Evolutionary conservation across 2,888 invertebrate species (phyloP).

Genomic region (Drosophila algonquin): DNA sequence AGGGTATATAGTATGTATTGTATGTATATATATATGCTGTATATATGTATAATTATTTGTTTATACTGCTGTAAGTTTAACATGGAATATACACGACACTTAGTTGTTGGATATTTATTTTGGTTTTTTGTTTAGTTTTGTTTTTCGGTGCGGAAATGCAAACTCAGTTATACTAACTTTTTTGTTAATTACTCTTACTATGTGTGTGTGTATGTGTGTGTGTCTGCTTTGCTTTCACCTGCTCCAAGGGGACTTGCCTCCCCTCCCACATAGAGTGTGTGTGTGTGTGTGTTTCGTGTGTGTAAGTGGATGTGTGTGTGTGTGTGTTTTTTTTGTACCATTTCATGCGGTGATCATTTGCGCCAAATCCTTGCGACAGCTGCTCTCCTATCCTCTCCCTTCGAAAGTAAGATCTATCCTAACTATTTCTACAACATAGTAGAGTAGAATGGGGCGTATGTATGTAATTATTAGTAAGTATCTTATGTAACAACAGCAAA

Average conservation of each 20-base stretch:
- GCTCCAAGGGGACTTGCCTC: conserved; percentile 47
- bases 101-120: conserved; percentile 65
- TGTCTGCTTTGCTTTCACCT: conserved; percentile 58
- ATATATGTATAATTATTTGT: conserved; percentile 43
- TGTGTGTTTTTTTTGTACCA: conserved; percentile 65
- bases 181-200: conserved; percentile 25
- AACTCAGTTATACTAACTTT: conserved; percentile 57
- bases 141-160: conserved; percentile 60
- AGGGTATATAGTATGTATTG: conserved; percentile 38
- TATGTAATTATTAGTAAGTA: conserved; percentile 15
- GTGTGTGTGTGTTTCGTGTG: conserved; percentile 19
- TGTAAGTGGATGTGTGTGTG: conserved; percentile 17
- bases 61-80: conserved; percentile 51
- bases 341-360: conserved; percentile 64
- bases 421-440: conserved; percentile 38
- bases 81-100: conserved; percentile 78
- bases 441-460: conserved; percentile 41
- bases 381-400: conserved; percentile 13
- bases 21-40: conserved; percentile 44
- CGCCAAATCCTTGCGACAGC: conserved; percentile 20
- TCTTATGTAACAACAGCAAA: conserved; percentile 47
- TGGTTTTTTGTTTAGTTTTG: conserved; percentile 12
- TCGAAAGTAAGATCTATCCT: conserved; percentile 43
- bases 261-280: neutral
- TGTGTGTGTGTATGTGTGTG: conserved; percentile 27